These are phyloP conservation scores for Macaria liturata DNA, from an alignment of 2,888 invertebrate genomes.

Conservation along the genomic window DNA sequence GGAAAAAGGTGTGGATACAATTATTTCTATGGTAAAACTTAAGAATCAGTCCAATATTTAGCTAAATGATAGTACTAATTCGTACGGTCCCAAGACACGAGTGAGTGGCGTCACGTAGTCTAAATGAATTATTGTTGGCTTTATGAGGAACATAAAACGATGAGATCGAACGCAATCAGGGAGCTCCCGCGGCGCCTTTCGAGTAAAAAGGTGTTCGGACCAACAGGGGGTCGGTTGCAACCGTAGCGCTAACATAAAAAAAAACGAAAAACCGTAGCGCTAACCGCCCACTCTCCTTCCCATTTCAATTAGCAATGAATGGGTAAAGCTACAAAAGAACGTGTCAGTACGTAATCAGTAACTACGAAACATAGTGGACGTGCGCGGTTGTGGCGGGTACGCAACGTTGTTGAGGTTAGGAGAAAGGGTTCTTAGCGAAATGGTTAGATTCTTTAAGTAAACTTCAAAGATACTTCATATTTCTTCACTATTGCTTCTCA, in stretches of 20 bases:
- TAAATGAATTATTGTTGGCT: constrained; percentile 83
- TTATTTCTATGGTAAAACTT: too few species aligned
- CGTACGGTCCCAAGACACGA: constrained; percentile 68
- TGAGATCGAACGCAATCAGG: constrained; percentile 82
- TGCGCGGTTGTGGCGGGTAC: background rate
- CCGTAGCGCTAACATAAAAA: constrained; percentile 60
- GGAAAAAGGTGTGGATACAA: too few species aligned
- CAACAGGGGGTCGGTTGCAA: constrained; percentile 63
- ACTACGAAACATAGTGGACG: constrained; percentile 37
- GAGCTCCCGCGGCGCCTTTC: constrained; percentile 76
- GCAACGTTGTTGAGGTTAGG: background rate
- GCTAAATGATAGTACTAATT: background rate
- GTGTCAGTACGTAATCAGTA: constrained; percentile 50
- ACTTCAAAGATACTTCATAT: background rate
- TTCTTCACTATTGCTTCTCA: too few species aligned
- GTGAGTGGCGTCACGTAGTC: constrained; percentile 82
- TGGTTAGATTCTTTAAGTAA: background rate
- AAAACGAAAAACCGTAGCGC: constrained; percentile 54
- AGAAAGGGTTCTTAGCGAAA: background rate
- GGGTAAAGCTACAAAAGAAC: constrained; percentile 61
- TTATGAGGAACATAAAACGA: constrained; percentile 81
- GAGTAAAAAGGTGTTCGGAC: constrained; percentile 77
- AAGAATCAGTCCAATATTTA: too few species aligned
- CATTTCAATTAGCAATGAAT: constrained; percentile 79
- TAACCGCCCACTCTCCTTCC: constrained; percentile 71